These are phyloP conservation scores for Mesoligia furuncula DNA, from an alignment of 2,888 invertebrate species.

Conservation along the genomic window DNA sequence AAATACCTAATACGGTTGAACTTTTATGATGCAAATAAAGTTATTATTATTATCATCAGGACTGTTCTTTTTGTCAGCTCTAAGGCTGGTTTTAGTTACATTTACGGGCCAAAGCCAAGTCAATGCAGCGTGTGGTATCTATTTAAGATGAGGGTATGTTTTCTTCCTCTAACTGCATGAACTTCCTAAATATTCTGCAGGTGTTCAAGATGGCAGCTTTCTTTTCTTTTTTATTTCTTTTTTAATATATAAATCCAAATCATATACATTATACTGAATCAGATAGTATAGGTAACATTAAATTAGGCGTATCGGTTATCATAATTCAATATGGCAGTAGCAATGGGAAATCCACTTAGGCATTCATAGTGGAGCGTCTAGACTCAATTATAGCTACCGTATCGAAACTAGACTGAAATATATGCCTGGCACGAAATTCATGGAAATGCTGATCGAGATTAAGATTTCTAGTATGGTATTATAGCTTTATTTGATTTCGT, in stretches of 20 bases:
- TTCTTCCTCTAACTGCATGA: too few relatives aligned
- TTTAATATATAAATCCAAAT: background rate
- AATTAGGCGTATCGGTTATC: slow-evolving; percentile 21
- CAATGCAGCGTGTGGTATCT: too few relatives aligned
- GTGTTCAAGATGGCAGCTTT: too few relatives aligned
- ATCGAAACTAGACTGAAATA: slow-evolving; percentile 25
- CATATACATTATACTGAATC: background rate
- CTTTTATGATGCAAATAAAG: too few relatives aligned
- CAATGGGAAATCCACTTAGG: slow-evolving; percentile 27
- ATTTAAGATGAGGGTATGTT: too few relatives aligned
- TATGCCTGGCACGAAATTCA: slow-evolving; percentile 43
- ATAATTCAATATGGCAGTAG: slow-evolving; percentile 28
- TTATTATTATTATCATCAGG: too few relatives aligned
- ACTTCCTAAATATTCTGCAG: too few relatives aligned
- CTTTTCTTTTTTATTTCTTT: too few relatives aligned
- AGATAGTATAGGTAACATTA: slow-evolving; percentile 5
- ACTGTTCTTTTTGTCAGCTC: too few relatives aligned
- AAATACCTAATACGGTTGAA: too few relatives aligned
- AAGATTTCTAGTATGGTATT: slow-evolving; percentile 21
- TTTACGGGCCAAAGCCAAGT: too few relatives aligned
- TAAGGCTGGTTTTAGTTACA: too few relatives aligned
- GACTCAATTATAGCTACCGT: slow-evolving; percentile 46
- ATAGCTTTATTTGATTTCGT: background rate
- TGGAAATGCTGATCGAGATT: slow-evolving; percentile 14
- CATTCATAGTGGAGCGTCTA: slow-evolving; percentile 35